A percentile compares a stretch with the other conserved stretches of the same genome.
Conservation (phyloP, 2,797 vertebrate species). For the Champsocephalus esox region DNA sequence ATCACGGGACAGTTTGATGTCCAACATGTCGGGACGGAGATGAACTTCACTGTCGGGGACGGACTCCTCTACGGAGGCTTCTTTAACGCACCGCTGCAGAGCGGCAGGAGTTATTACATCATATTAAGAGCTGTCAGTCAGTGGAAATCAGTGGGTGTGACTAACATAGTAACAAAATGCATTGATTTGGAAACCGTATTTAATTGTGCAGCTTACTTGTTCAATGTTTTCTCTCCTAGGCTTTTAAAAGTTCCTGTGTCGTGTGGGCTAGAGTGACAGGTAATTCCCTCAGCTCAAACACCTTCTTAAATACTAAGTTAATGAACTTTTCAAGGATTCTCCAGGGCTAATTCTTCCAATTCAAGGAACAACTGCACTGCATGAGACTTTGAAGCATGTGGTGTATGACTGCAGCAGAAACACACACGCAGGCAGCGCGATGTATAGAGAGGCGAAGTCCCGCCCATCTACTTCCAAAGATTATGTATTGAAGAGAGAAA, state of each 20-base stretch:
- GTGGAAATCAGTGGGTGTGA: constrained; percentile 88
- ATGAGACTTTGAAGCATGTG: no score
- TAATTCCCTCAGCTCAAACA: constrained; percentile 30
- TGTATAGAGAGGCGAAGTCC: no score
- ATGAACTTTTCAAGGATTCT: no score
- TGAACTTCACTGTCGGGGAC: constrained; percentile 90
- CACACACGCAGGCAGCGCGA: no score
- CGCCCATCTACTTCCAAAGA: no score
- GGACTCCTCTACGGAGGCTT: constrained; percentile 88
- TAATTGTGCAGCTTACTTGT: background rate
- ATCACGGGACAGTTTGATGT: constrained; percentile 88
- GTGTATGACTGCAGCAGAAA: no score
- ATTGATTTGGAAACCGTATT: background rate
- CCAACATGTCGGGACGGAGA: constrained; percentile 77
- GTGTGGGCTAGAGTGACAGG: constrained; percentile 85
- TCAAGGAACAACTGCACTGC: no score
- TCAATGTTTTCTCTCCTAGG: constrained; percentile 63
- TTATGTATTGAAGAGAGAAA: no score
- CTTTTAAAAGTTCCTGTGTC: constrained; percentile 79
- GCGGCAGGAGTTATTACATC: constrained; percentile 88
- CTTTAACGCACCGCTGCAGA: constrained; percentile 90
- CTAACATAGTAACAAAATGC: background rate
- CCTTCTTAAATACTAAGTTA: no score
- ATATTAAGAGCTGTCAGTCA: constrained; percentile 89
- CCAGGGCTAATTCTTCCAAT: no score